Evolutionary conservation across 2,113 vertebrate species (phyloP).

Genomic region (Mirza zaza): DNA sequence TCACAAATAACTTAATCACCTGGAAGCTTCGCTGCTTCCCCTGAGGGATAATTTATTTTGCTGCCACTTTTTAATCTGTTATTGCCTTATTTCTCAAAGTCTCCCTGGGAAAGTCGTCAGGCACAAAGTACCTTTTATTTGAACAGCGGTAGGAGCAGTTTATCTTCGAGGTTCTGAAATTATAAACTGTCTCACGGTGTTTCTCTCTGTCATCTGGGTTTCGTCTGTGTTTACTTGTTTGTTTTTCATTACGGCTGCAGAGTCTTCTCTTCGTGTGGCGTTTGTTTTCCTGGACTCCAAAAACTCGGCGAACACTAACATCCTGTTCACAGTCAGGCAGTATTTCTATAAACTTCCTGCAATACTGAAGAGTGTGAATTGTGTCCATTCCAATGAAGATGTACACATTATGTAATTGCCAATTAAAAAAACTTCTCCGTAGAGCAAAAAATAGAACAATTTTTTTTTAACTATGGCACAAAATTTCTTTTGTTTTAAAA

Average conservation of each 20-base stretch:
- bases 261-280: neutral
- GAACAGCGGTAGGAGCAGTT: neutral
- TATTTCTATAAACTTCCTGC: neutral
- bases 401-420: neutral
- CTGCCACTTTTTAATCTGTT: conserved; percentile 36
- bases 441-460: neutral
- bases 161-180: neutral
- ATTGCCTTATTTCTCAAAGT: conserved; percentile 28
- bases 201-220: neutral
- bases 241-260: neutral
- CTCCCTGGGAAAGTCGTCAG: neutral
- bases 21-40: neutral
- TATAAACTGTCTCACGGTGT: neutral
- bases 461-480: neutral
- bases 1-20: neutral
- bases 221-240: neutral
- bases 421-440: neutral
- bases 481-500: neutral
- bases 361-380: neutral
- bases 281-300: conserved; percentile 30
- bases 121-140: neutral
- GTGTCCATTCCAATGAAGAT: neutral
- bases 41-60: conserved; percentile 4
- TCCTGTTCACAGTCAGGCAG: neutral
- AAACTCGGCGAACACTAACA: neutral